Conservation (phyloP, 1,140 invertebrate genomes). For the Drosophila sulfurigaster region DNA sequence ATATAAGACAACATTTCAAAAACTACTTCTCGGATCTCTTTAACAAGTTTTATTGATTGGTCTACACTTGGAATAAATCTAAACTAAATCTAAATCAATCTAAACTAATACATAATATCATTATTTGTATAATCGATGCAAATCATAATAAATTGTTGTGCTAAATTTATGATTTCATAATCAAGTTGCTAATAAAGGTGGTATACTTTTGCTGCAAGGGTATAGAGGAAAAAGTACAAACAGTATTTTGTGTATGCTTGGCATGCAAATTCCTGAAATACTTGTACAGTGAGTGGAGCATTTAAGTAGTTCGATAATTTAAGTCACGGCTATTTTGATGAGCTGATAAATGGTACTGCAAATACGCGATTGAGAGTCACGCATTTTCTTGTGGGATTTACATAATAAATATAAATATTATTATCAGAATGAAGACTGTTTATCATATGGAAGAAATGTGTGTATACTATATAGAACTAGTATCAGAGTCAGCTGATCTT, state of each 20-base stretch:
- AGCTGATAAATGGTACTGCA: conserved; percentile 36
- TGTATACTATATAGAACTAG: neutral
- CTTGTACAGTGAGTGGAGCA: conserved; percentile 31
- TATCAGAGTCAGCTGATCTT: conserved; percentile 27
- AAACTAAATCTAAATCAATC: no score
- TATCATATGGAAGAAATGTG: conserved; percentile 1
- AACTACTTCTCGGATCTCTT: no score
- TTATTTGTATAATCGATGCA: no score
- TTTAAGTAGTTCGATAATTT: conserved; percentile 26
- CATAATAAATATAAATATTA: conserved; percentile 21
- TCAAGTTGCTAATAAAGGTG: neutral
- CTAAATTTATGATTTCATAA: neutral
- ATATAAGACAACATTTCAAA: neutral
- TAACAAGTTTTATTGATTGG: no score
- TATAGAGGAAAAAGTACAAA: conserved; percentile 8
- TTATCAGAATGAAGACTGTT: conserved; percentile 19
- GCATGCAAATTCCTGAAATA: conserved; percentile 53
- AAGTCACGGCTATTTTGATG: conserved; percentile 45
- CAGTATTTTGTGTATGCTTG: conserved; percentile 6
- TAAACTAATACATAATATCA: no score
- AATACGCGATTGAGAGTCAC: conserved; percentile 30
- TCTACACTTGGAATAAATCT: no score
- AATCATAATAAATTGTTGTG: neutral
- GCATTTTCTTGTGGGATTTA: conserved; percentile 26
- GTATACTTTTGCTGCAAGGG: neutral